Evolutionary conservation across 2,797 vertebrate species (phyloP).

Genomic region (Linurgus olivaceus): DNA sequence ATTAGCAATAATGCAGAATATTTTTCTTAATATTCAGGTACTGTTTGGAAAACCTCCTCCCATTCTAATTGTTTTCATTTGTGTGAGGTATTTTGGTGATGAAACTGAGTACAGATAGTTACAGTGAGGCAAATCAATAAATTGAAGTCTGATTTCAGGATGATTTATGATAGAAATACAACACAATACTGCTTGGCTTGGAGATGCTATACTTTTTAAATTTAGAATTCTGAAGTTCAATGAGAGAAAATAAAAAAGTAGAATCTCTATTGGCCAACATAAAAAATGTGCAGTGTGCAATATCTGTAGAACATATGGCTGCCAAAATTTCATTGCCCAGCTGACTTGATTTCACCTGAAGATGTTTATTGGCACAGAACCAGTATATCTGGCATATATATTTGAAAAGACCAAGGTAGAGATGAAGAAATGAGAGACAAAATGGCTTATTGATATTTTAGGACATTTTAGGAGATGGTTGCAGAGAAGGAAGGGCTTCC

Average conservation of each 20-base stretch:
- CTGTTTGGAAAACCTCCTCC: background rate
- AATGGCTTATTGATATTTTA: background rate
- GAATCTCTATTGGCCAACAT: background rate
- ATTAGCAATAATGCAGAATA: background rate
- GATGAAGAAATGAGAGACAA: conserved; percentile 13
- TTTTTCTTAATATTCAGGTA: background rate
- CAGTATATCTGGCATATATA: background rate
- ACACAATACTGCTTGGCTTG: background rate
- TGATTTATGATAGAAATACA: background rate
- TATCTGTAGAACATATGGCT: background rate
- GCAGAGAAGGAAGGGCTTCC: background rate
- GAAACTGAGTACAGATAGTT: background rate
- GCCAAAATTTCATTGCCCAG: background rate
- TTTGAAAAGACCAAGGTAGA: background rate
- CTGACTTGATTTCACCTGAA: conserved; percentile 10
- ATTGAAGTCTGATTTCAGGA: background rate
- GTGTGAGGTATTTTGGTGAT: background rate
- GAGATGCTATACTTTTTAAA: background rate
- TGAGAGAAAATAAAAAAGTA: background rate
- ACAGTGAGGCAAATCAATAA: background rate
- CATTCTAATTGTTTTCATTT: background rate
- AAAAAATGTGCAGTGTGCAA: background rate
- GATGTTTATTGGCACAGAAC: background rate
- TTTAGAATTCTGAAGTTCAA: background rate
- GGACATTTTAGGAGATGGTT: background rate